phyloP scores from a whole-genome alignment of 2,888 invertebrate genomes.

The Strigamia maritima region DNA sequence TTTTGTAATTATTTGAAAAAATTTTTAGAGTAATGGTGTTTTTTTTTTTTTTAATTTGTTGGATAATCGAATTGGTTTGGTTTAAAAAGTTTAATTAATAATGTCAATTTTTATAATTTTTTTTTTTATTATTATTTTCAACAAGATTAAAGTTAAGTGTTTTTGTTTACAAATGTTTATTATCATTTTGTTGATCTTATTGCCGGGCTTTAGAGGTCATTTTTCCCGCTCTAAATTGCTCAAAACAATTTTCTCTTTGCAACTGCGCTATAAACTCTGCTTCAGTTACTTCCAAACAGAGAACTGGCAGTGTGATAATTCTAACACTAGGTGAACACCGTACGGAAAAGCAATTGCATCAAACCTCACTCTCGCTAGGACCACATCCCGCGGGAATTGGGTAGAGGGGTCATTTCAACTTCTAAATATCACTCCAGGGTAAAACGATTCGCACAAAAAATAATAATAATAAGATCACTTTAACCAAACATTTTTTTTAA shows the following conservation, averaged over 20 bases:
- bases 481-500: too few species aligned
- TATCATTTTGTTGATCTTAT: background rate
- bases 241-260: background rate
- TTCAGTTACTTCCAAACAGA: background rate
- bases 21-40: too few species aligned
- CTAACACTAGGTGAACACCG: background rate
- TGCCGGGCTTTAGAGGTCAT: background rate
- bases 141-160: too few species aligned
- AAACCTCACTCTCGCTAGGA: background rate
- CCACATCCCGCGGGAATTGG: background rate
- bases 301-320: background rate
- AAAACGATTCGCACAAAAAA: conserved; percentile 1
- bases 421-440: background rate
- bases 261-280: conserved; percentile 1
- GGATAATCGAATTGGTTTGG: background rate
- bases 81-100: background rate
- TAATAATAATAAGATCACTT: too few species aligned
- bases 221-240: background rate
- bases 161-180: background rate
- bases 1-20: background rate
- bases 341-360: background rate
- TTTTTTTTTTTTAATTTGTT: background rate
- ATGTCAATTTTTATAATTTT: background rate
- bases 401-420: background rate
- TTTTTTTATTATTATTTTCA: too few species aligned